Evolutionary conservation across 2,797 vertebrate species (phyloP).

Genomic region (Coendou prehensilis): DNA sequence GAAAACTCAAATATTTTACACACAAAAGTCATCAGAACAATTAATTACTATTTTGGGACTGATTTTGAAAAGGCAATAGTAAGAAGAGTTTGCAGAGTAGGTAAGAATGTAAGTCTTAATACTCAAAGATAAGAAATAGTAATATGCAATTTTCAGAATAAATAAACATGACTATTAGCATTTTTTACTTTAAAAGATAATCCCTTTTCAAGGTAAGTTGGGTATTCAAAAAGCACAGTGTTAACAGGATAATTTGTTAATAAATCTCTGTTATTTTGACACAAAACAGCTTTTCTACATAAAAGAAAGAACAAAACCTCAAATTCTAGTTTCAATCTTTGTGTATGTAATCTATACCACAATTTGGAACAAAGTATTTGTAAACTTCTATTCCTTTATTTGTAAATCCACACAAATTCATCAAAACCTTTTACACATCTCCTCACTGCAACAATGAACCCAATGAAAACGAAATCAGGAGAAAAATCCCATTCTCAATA

Average conservation of each 20-base stretch:
- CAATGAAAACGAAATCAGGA: background rate
- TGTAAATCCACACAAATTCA: background rate
- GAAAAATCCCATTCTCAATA: background rate
- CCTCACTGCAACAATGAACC: background rate
- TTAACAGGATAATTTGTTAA: constrained; percentile 23
- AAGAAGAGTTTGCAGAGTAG: background rate
- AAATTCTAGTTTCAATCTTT: constrained; percentile 22
- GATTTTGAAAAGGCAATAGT: constrained; percentile 50
- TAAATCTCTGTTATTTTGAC: background rate
- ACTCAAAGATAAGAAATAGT: constrained; percentile 16
- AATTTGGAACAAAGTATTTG: background rate
- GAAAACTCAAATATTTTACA: constrained; percentile 23
- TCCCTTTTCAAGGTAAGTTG: constrained; percentile 34
- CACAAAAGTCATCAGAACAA: constrained; percentile 15
- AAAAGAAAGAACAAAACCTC: background rate
- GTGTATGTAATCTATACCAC: background rate
- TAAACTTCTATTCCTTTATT: background rate
- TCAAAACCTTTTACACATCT: constrained; percentile 21
- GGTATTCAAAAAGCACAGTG: constrained; percentile 4
- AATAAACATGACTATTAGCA: background rate
- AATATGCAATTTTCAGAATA: constrained; percentile 35
- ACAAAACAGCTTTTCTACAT: background rate
- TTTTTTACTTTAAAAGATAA: constrained; percentile 32
- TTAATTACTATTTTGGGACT: constrained; percentile 30
- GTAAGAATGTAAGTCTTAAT: background rate